phyloP scores from a whole-genome alignment of 23 tunicate genomes.

The Botrylloides violaceus region DNA sequence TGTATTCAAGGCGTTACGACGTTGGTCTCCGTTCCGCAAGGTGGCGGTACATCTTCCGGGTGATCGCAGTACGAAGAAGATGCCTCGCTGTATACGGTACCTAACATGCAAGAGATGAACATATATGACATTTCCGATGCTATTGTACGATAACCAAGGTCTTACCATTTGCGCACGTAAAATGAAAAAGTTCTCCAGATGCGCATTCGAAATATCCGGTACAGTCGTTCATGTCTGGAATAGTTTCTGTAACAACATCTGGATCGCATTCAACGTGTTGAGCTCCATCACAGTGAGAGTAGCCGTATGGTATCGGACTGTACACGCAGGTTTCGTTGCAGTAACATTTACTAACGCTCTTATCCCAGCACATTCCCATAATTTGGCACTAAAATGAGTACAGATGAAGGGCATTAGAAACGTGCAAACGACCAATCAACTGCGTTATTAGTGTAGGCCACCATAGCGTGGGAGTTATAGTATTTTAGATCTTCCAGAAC shows the following conservation, averaged over 20 bases:
- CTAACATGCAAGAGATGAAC: conserved; percentile 4
- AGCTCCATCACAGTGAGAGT: conserved; percentile 1
- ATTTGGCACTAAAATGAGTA: conserved; percentile 35
- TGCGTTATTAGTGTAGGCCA: too few species aligned
- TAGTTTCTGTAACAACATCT: neutral
- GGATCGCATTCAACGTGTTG: conserved; percentile 6
- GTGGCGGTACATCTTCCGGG: conserved; percentile 20
- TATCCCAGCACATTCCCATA: conserved; percentile 53
- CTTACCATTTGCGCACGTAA: conserved; percentile 33
- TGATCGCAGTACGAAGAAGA: conserved; percentile 21
- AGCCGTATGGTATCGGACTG: conserved; percentile 10
- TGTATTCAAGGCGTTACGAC: too few species aligned
- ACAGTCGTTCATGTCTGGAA: conserved; percentile 32
- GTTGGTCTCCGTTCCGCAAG: conserved; percentile 52
- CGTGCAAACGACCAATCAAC: too few species aligned
- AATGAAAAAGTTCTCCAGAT: conserved; percentile 23
- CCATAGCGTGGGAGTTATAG: too few species aligned
- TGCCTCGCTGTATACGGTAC: conserved; percentile 28
- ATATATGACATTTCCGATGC: neutral
- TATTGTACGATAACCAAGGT: too few species aligned
- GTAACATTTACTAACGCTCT: conserved; percentile 38
- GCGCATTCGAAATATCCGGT: conserved; percentile 28
- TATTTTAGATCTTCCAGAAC: neutral
- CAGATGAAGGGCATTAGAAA: too few species aligned
- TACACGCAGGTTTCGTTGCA: conserved; percentile 34